phyloP scores from a whole-genome alignment of 2,113 vertebrate genomes.

The Gobio gobio region DNA sequence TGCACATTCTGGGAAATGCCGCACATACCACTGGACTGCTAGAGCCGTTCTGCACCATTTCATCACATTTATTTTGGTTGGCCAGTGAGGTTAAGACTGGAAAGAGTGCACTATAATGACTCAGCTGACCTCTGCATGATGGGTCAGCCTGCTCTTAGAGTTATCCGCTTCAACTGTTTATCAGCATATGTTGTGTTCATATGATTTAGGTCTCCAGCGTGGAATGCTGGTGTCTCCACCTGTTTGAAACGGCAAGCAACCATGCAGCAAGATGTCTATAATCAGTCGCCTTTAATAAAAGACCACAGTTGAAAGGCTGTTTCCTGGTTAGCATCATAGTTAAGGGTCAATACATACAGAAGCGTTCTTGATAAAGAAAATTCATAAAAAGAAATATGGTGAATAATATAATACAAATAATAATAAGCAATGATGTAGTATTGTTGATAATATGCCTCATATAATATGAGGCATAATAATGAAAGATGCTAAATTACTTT shows the following conservation, averaged over 20 bases:
- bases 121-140: not conserved
- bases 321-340: not conserved
- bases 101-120: slow-evolving; percentile 3
- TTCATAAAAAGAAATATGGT: not conserved
- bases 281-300: not conserved
- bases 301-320: not conserved
- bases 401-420: not conserved
- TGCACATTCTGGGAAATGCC: slow-evolving; percentile 54
- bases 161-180: not conserved
- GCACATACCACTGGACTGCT: slow-evolving; percentile 50
- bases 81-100: not conserved
- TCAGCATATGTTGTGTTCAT: not conserved
- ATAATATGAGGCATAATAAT: too few relatives aligned
- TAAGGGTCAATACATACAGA: not conserved
- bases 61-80: slow-evolving; percentile 27
- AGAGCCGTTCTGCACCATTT: slow-evolving; percentile 42
- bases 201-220: not conserved
- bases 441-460: too few relatives aligned
- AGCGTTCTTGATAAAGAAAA: not conserved
- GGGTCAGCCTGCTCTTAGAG: not conserved
- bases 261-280: too few relatives aligned
- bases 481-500: not conserved
- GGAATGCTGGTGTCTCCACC: not conserved
- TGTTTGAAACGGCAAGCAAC: too few relatives aligned
- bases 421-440: not conserved